These are phyloP conservation scores for Oscheius sp. DNA, from an alignment of 2,888 invertebrate genomes.

Conservation along the genomic window DNA sequence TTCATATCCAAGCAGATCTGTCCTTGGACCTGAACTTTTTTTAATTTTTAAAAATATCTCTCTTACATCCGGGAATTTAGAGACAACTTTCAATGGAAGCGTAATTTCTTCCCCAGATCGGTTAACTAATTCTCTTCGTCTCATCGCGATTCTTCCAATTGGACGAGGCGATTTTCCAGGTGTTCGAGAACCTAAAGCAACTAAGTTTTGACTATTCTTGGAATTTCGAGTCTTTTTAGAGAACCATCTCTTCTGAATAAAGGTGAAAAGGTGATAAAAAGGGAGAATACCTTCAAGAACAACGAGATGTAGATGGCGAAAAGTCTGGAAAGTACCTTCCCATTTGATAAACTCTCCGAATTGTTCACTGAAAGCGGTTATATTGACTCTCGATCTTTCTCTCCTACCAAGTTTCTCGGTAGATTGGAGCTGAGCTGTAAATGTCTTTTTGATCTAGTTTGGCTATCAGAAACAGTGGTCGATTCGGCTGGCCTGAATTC, in stretches of 20 bases:
- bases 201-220: not conserved
- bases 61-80: slow-evolving; percentile 28
- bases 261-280: not conserved
- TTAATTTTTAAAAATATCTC: not conserved
- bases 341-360: slow-evolving; percentile 23
- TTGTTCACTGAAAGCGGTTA: slow-evolving; percentile 14
- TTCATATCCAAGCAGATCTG: slow-evolving; percentile 31
- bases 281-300: slow-evolving; percentile 25
- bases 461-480: slow-evolving; percentile 25
- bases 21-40: slow-evolving; percentile 29
- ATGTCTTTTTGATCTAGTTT: slow-evolving; percentile 30
- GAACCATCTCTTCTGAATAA: no score
- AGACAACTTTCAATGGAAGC: slow-evolving; percentile 26
- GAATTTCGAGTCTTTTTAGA: no score
- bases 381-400: no score
- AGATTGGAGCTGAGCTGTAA: slow-evolving; percentile 20
- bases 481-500: slow-evolving; percentile 5
- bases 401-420: slow-evolving; percentile 23
- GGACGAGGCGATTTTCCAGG: slow-evolving; percentile 32
- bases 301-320: slow-evolving; percentile 28
- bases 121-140: slow-evolving; percentile 24
- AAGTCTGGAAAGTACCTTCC: slow-evolving; percentile 11
- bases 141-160: slow-evolving; percentile 28
- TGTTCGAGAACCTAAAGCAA: slow-evolving; percentile 22
- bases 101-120: slow-evolving; percentile 23